Evolutionary conservation across 2,797 vertebrate species (phyloP).

Genomic region (Cryptoprocta ferox): DNA sequence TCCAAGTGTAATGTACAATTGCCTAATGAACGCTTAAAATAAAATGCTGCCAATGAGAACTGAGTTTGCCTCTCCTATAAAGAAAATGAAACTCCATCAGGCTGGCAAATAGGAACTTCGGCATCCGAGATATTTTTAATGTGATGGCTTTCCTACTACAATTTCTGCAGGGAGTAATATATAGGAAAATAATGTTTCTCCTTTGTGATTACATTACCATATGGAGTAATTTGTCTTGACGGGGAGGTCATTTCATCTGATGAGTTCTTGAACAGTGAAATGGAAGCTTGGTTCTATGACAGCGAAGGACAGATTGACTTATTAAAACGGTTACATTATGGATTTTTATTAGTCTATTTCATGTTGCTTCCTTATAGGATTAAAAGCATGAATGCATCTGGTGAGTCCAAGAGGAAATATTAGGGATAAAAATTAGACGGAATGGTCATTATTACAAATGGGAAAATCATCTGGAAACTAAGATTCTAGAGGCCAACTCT

Average conservation of each 20-base stretch:
- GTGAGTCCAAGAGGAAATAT: conserved; percentile 68
- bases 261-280: conserved; percentile 70
- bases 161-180: conserved; percentile 76
- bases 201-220: conserved; percentile 80
- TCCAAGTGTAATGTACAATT: conserved; percentile 19
- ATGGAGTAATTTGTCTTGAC: conserved; percentile 73
- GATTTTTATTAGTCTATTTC: conserved; percentile 76
- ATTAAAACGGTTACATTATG: conserved; percentile 58
- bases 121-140: conserved; percentile 40
- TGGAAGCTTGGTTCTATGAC: conserved; percentile 57
- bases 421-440: conserved; percentile 68
- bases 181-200: conserved; percentile 70
- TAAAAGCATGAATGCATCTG: conserved; percentile 65
- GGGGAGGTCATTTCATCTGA: conserved; percentile 73
- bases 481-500: neutral
- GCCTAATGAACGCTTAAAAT: conserved; percentile 64
- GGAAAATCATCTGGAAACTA: conserved; percentile 43
- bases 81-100: conserved; percentile 64
- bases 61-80: neutral
- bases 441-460: conserved; percentile 56
- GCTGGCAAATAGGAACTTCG: conserved; percentile 22
- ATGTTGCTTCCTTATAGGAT: conserved; percentile 64
- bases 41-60: neutral
- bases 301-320: conserved; percentile 78
- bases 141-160: conserved; percentile 53